A percentile compares a stretch with the other conserved stretches of the same genome.
Evolutionary conservation across 2,888 invertebrate genomes (phyloP).

Genomic region (Cerceris ruficornis): DNA sequence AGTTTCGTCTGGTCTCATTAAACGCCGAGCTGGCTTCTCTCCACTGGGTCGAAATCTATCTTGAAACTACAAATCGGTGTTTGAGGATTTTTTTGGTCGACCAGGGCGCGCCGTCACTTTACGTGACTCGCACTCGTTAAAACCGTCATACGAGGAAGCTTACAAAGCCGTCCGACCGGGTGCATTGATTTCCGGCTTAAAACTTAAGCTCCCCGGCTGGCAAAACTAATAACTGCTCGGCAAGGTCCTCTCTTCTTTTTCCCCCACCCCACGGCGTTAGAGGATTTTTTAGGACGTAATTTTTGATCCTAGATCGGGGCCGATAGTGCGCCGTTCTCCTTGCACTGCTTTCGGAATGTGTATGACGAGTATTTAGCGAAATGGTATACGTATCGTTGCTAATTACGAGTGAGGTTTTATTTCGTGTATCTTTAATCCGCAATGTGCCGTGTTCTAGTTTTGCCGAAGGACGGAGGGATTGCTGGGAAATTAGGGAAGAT

Average conservation of each 20-base stretch:
- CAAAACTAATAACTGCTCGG: constrained; percentile 70
- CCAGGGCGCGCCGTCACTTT: constrained; percentile 60
- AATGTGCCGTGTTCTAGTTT: no score
- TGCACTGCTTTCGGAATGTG: constrained; percentile 22
- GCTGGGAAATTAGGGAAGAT: no score
- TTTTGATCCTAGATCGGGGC: constrained; percentile 56
- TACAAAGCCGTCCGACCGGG: constrained; percentile 68
- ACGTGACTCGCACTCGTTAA: constrained; percentile 68
- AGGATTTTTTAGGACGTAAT: constrained; percentile 66
- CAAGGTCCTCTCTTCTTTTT: constrained; percentile 56
- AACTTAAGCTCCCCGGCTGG: constrained; percentile 67
- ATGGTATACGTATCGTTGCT: no score
- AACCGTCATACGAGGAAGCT: constrained; percentile 68
- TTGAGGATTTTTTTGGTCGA: constrained; percentile 56
- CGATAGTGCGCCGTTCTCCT: constrained; percentile 38
- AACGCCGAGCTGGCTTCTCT: background rate
- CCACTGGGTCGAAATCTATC: background rate
- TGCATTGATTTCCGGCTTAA: constrained; percentile 71
- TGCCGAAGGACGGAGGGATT: no score
- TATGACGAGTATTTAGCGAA: background rate
- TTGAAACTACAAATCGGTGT: constrained; percentile 36
- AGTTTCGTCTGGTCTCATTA: background rate
- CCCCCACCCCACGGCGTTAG: constrained; percentile 52
- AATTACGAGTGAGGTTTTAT: no score
- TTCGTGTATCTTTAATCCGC: no score